A percentile compares a stretch with the other conserved stretches of the same genome.
phyloP scores from a whole-genome alignment of 2,888 invertebrate species.

The Tholera decimalis region DNA sequence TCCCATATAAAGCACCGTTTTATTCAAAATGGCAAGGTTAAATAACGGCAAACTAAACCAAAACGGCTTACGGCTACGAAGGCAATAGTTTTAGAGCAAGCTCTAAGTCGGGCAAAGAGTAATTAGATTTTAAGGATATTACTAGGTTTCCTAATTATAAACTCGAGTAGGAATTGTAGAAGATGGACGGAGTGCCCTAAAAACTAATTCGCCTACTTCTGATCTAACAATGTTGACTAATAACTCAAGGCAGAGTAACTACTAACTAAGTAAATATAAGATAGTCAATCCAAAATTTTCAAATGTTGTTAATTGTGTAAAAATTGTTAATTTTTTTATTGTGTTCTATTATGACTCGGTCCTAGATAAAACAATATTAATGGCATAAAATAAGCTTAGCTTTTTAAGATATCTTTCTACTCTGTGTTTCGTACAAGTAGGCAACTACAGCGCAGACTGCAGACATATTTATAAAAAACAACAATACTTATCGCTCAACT shows the following conservation, averaged over 20 bases:
- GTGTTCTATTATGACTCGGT: no score
- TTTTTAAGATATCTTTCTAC: not conserved
- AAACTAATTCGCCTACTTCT: constrained; percentile 14
- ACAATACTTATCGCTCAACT: not conserved
- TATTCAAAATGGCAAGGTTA: constrained; percentile 45
- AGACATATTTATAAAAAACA: no score
- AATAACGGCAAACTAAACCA: constrained; percentile 9
- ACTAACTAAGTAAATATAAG: not conserved
- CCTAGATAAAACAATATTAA: not conserved
- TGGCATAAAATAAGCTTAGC: not conserved
- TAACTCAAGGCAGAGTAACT: not conserved
- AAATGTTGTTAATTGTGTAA: not conserved
- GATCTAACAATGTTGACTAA: constrained; percentile 3
- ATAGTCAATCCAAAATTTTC: no score
- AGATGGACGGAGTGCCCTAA: not conserved
- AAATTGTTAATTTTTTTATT: not conserved
- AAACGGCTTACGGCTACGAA: constrained; percentile 5
- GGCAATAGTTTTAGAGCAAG: constrained; percentile 2
- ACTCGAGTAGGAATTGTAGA: constrained; percentile 7
- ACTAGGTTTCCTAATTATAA: constrained; percentile 10
- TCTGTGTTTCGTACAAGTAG: not conserved
- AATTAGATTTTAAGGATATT: constrained; percentile 35
- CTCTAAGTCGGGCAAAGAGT: constrained; percentile 2
- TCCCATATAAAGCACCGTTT: constrained; percentile 50
- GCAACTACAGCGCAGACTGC: no score